Base-by-base conservation (phyloP, 1,140 invertebrate genomes). In the Anastrepha ludens region DNA sequence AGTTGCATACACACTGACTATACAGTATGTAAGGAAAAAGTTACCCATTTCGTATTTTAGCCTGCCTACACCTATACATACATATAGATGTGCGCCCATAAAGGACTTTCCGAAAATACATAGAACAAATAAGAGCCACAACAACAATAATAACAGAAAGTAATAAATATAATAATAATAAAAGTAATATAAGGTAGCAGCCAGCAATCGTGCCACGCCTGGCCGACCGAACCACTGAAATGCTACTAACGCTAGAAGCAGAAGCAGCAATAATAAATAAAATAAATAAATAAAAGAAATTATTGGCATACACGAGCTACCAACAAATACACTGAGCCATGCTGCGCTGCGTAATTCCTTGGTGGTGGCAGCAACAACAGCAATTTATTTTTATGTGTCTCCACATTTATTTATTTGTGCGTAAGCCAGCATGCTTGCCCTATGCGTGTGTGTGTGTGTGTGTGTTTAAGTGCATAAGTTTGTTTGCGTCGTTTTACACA, bases 301-400 rank as follows among this genome's bases (percentile, higher is more conserved):
- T 81, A 81, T 81, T 81, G 74, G 41, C 74, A 81, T 81, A 81
- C 74, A 81, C 47, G 74, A 8, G 39, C 17, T 58, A 39, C 17
- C 81, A 85, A 59, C 50, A 85, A 59, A 29, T 8, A 17, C 81
- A 44, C 4, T 17, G 60, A 5, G 60, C 60, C 7, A 6, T 41
- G 6, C 2, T 9, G 5, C 47, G 44, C 70, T n/a, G 15, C 44
- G 70, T 3, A 44, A 81, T 47, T 58, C 47, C 74, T 81, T 81
- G 74, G 47, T 55, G 74, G 47, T 29, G n/a, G 41, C 67, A 44
- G 9, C 9, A 44, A 15, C 44, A 74, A n/a, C 44, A 47, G 44
- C 74, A 81, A 81, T 81, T 58, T 81, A 81, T 81, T 81, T 81
- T 81, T 81, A 81, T 81, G 74, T 81, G 74, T 81, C 74, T 81